Conservation (phyloP, 1,140 invertebrate species). For the Tetranychus cinnabarinus region DNA sequence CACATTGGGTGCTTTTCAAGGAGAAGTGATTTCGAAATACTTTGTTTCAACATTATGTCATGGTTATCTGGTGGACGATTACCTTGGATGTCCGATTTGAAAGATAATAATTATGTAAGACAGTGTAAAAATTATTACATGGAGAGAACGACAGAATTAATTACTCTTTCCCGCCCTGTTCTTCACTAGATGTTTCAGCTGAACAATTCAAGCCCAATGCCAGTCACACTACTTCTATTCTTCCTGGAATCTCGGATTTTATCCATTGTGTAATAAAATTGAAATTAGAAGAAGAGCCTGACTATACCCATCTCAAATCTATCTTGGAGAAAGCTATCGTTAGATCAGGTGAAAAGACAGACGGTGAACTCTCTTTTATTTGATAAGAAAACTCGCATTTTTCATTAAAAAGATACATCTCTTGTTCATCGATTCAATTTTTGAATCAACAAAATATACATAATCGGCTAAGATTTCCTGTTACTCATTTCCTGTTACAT, state of each 20-base stretch:
- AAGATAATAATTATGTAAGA: conserved; percentile 49
- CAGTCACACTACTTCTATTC: neutral
- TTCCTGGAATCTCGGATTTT: conserved; percentile 29
- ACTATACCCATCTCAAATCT: conserved; percentile 40
- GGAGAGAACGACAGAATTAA: conserved; percentile 15
- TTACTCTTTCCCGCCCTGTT: conserved; percentile 8
- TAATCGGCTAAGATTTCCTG: too few relatives aligned
- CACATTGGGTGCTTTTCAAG: conserved; percentile 51
- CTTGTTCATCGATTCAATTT: too few relatives aligned
- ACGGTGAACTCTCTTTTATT: neutral
- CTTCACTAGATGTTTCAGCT: neutral
- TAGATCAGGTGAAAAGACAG: neutral
- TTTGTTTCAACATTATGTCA: conserved; percentile 80
- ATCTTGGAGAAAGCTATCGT: conserved; percentile 24
- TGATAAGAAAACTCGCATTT: too few relatives aligned
- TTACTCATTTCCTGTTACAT: too few relatives aligned
- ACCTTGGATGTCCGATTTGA: conserved; percentile 57
- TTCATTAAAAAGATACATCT: too few relatives aligned
- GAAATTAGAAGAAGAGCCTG: conserved; percentile 40
- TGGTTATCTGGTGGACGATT: conserved; percentile 70
- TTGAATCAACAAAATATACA: too few relatives aligned
- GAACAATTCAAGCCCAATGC: neutral
- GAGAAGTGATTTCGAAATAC: conserved; percentile 75
- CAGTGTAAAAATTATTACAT: conserved; percentile 48
- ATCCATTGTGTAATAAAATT: conserved; percentile 42